phyloP scores from a whole-genome alignment of 37 sponge, comb jelly and placozoan species.

The Eunapius fragilis region DNA sequence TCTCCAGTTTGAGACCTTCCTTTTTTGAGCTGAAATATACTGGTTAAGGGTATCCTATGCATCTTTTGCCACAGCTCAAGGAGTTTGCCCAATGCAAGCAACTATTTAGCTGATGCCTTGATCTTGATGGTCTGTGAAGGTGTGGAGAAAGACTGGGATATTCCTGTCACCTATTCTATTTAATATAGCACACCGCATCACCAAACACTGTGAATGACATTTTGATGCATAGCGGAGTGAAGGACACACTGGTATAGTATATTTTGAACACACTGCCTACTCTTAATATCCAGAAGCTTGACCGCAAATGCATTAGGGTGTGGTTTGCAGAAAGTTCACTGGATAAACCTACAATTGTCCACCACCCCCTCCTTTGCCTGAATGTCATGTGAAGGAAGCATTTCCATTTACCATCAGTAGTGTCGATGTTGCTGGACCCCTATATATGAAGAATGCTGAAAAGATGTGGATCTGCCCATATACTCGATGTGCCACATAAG shows the following conservation, averaged over 20 bases:
- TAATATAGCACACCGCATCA: slow-evolving; percentile 9
- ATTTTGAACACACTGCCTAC: slow-evolving; percentile 1
- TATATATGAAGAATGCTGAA: not conserved
- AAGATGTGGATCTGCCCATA: slow-evolving; percentile 24
- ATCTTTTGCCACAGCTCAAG: not conserved
- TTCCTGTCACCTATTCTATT: slow-evolving; percentile 21
- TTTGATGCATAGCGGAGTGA: slow-evolving; percentile 15
- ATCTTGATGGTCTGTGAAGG: slow-evolving; percentile 18
- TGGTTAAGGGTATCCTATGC: slow-evolving; percentile 22
- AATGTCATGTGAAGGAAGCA: slow-evolving; percentile 12
- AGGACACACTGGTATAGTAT: slow-evolving; percentile 12
- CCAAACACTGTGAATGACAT: slow-evolving; percentile 5
- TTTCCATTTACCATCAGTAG: slow-evolving; percentile 6
- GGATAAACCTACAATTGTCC: no score
- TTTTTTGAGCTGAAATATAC: not conserved
- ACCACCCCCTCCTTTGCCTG: slow-evolving; percentile 10
- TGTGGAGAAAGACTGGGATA: no score
- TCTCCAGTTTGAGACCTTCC: not conserved
- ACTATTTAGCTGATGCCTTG: slow-evolving; percentile 7
- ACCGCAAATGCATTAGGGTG: not conserved
- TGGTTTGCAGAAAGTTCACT: no score
- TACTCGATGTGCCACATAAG: slow-evolving; percentile 25
- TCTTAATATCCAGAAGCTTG: not conserved
- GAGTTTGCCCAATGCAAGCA: not conserved
- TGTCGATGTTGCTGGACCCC: slow-evolving; percentile 22